A percentile compares a stretch with the other conserved stretches of the same genome.
Evolutionary conservation across 2,113 vertebrate species (phyloP).

Genomic region (rat (Rattus norvegicus)): DNA sequence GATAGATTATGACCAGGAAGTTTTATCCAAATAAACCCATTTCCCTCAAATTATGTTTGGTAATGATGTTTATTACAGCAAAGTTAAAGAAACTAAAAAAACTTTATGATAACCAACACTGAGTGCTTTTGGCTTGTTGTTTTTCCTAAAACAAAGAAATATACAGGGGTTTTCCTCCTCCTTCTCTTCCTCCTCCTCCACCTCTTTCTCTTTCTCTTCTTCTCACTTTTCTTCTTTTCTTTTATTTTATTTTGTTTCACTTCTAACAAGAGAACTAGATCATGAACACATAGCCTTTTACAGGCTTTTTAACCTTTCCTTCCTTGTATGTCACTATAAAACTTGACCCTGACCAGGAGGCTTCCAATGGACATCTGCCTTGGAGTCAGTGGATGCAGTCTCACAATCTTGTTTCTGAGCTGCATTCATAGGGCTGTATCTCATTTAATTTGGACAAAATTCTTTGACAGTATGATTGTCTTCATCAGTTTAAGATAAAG

Average conservation of each 20-base stretch:
- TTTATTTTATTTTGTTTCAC: not conserved
- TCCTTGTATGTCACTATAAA: not conserved
- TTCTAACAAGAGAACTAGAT: not conserved
- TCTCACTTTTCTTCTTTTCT: accelerated
- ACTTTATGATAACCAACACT: not conserved
- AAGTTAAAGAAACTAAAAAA: not conserved
- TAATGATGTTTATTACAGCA: not conserved
- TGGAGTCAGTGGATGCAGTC: not conserved
- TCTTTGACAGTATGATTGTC: not conserved
- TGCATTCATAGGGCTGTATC: not conserved
- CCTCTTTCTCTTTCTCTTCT: not conserved
- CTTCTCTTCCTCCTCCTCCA: not conserved
- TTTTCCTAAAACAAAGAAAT: not conserved
- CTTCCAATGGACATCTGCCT: not conserved
- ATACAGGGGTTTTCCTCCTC: too few species aligned
- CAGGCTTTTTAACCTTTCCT: not conserved
- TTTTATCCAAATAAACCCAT: not conserved
- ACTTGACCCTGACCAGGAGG: not conserved
- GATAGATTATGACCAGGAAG: not conserved
- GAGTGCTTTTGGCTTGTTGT: not conserved
- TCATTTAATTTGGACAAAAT: not conserved
- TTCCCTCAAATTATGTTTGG: not conserved
- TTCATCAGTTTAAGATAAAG: not conserved
- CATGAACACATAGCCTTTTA: not conserved
- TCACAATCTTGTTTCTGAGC: not conserved